Conservation (phyloP, 1,140 invertebrate species). For the Reticulitermes speratus region DNA sequence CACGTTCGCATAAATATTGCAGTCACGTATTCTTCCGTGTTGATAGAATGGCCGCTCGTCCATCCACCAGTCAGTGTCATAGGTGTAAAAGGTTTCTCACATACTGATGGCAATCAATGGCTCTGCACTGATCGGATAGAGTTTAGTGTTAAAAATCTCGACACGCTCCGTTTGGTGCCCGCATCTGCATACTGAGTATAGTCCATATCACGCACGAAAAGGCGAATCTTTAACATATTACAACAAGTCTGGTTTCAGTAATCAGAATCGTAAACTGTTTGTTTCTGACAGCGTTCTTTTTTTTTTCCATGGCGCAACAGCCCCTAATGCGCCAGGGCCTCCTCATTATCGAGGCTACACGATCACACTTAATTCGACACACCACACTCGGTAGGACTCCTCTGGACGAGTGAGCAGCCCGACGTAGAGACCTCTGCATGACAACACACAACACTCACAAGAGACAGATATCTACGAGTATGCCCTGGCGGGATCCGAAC, state of each 20-base stretch:
- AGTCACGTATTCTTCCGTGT: not conserved
- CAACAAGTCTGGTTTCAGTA: not conserved
- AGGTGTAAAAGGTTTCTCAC: not conserved
- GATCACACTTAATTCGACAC: too few relatives aligned
- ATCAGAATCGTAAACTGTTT: not conserved
- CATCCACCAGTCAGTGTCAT: not conserved
- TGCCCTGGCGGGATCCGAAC: too few relatives aligned
- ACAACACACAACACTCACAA: too few relatives aligned
- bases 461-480: too few relatives aligned
- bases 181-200: not conserved
- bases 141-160: not conserved
- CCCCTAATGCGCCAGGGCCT: too few relatives aligned
- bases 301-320: too few relatives aligned
- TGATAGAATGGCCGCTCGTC: not conserved
- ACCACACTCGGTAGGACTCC: too few relatives aligned
- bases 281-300: not conserved
- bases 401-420: too few relatives aligned
- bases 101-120: not conserved
- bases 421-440: too few relatives aligned
- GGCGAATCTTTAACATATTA: not conserved
- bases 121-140: not conserved
- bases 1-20: not conserved
- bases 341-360: too few relatives aligned
- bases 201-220: not conserved
- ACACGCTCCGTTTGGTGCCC: not conserved